Percentiles rank a stretch among this genome's conserved stretches.
phyloP scores from a whole-genome alignment of 2,888 invertebrate species.

The Tholera decimalis region DNA sequence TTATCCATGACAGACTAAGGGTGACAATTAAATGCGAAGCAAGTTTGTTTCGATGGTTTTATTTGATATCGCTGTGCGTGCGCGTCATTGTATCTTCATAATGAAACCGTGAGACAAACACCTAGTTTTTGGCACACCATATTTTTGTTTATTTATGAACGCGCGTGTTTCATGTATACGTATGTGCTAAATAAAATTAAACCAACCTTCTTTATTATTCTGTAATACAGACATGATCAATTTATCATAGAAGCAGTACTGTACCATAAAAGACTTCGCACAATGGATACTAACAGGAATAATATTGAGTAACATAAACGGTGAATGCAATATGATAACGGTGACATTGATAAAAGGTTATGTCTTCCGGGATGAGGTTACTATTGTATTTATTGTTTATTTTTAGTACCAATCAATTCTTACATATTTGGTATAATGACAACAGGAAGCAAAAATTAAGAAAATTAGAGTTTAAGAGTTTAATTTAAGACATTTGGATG shows the following conservation, averaged over 20 bases:
- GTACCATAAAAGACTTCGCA: constrained; percentile 49
- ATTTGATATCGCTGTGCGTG: too few species aligned
- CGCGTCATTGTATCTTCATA: too few species aligned
- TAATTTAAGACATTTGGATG: too few species aligned
- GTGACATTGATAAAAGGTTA: constrained; percentile 25
- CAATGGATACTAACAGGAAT: constrained; percentile 56
- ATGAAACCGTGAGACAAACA: too few species aligned
- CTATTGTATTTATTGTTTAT: constrained; percentile 15
- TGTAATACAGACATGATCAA: constrained; percentile 40
- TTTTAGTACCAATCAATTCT: constrained; percentile 2
- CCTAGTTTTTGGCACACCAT: too few species aligned
- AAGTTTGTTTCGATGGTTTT: too few species aligned
- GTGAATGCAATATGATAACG: constrained; percentile 25
- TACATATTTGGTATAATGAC: constrained; percentile 10
- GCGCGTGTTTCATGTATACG: neutral
- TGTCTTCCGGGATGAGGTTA: constrained; percentile 50
- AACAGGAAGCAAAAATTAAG: neutral
- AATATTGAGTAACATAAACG: constrained; percentile 48
- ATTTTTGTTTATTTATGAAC: too few species aligned
- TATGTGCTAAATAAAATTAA: too few species aligned
- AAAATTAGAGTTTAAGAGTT: too few species aligned
- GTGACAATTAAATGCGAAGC: too few species aligned
- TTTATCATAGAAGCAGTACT: constrained; percentile 29
- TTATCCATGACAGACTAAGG: too few species aligned
- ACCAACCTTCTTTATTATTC: neutral